Conservation (phyloP, 2,113 vertebrate genomes). For the Hippoglossus stenolepis region DNA sequence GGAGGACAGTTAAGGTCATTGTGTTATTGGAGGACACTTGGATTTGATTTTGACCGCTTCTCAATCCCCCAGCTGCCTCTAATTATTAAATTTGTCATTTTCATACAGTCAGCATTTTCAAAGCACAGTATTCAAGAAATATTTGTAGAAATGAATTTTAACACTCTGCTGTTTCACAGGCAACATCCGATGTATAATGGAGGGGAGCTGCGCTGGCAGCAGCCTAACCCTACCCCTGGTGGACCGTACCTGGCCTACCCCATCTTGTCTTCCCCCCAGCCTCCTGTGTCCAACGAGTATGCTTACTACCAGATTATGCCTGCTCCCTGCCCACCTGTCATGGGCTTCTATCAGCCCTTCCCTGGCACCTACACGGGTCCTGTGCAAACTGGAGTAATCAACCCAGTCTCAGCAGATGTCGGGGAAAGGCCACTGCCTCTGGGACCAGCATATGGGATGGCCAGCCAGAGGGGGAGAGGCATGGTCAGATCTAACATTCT, state of each 20-base stretch:
- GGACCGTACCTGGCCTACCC: constrained; percentile 96
- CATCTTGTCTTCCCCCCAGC: constrained; percentile 92
- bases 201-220: constrained; percentile 96
- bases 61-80: neutral
- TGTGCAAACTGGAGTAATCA: constrained; percentile 88
- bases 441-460: constrained; percentile 85
- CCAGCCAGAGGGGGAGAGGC: constrained; percentile 87
- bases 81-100: no score
- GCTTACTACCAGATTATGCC: constrained; percentile 96
- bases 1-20: no score
- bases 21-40: neutral
- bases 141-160: neutral
- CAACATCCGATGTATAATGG: constrained; percentile 93
- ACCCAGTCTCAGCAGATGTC: constrained; percentile 87
- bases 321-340: constrained; percentile 93
- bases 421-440: constrained; percentile 85
- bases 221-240: constrained; percentile 88
- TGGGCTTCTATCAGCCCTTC: constrained; percentile 98
- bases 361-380: constrained; percentile 87
- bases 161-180: constrained; percentile 72
- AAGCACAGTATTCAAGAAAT: neutral
- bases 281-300: constrained; percentile 94
- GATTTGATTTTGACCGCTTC: neutral
- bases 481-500: constrained; percentile 82
- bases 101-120: neutral